Percentiles rank a stretch among this genome's conserved stretches.
Evolutionary conservation across 2,797 vertebrate genomes (phyloP).

Genomic region (Pangasius krempfi): DNA sequence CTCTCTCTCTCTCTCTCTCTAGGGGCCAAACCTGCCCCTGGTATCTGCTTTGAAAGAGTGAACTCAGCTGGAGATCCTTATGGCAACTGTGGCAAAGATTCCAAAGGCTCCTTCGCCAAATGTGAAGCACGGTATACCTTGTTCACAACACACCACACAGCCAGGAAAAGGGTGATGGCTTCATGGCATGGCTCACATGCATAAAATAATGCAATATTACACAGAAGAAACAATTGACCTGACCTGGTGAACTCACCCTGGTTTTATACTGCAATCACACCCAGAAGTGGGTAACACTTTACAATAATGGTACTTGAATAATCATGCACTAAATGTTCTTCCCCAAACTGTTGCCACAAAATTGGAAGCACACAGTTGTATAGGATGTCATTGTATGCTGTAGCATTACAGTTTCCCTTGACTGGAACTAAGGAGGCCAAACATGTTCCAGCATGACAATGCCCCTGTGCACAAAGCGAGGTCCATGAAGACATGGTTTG

Average conservation of each 20-base stretch:
- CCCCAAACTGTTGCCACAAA: not conserved
- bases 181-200: not conserved
- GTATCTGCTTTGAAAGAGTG: slow-evolving; percentile 86
- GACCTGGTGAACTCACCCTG: not conserved
- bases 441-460: not conserved
- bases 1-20: slow-evolving; percentile 50
- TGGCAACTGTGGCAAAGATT: slow-evolving; percentile 96
- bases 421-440: not conserved
- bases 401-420: not conserved
- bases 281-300: not conserved
- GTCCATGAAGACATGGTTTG: not conserved
- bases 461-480: not conserved
- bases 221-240: not conserved
- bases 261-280: not conserved
- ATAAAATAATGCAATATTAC: not conserved
- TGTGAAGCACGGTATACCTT: slow-evolving; percentile 85
- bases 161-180: not conserved
- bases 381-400: not conserved
- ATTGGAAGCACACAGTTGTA: not conserved
- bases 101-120: slow-evolving; percentile 90
- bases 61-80: slow-evolving; percentile 98
- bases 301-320: not conserved
- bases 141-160: slow-evolving; percentile 21
- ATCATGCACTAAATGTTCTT: no score
- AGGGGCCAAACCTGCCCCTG: slow-evolving; percentile 92